Evolutionary conservation across 2,113 vertebrate species (phyloP).

Genomic region (Saccopteryx bilineata): DNA sequence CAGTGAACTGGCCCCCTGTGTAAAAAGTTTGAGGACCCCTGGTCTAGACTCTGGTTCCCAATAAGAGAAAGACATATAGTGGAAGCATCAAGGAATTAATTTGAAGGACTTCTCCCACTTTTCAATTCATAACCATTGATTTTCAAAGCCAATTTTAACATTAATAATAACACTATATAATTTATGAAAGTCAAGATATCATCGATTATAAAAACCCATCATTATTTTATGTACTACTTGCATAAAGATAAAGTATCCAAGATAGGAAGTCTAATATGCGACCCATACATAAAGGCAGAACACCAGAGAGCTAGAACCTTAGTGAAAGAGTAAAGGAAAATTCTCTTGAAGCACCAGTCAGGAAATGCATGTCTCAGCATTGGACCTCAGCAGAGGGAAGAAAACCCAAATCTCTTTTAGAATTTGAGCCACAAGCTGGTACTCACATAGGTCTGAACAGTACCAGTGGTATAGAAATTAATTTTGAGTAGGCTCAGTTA

Average conservation of each 20-base stretch:
- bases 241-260: slow-evolving; percentile 10
- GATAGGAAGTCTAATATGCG: neutral
- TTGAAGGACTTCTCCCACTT: neutral
- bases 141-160: neutral
- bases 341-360: neutral
- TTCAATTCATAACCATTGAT: neutral
- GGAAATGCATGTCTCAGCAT: neutral
- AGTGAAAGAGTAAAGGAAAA: neutral
- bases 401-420: neutral
- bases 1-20: no score
- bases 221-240: neutral
- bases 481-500: slow-evolving; percentile 35
- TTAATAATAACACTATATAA: neutral
- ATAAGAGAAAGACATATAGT: neutral
- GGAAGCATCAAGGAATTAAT: neutral
- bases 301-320: neutral
- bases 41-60: neutral
- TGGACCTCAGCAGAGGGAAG: neutral
- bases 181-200: neutral
- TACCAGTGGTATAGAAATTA: slow-evolving; percentile 22
- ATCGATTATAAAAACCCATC: neutral
- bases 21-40: no score
- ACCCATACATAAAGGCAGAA: neutral
- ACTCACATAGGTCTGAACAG: neutral
- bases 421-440: neutral